These are phyloP conservation scores for Tautogolabrus adspersus DNA, from an alignment of 2,113 vertebrate genomes.

Conservation along the genomic window DNA sequence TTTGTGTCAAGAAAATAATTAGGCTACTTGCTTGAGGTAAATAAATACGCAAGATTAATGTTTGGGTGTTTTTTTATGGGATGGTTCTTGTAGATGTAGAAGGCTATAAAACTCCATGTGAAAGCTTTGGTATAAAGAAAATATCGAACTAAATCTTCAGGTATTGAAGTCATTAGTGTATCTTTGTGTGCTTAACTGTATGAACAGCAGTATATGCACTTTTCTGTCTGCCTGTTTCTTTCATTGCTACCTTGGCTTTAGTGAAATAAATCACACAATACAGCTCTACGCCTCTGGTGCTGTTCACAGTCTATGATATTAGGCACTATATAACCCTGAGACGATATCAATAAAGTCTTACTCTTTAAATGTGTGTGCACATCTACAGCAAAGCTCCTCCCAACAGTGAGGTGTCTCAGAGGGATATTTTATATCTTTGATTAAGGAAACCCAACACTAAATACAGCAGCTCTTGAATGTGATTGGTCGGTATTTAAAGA, in stretches of 20 bases:
- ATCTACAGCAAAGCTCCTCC: constrained; percentile 26
- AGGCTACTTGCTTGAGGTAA: background rate
- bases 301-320: constrained; percentile 4
- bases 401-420: background rate
- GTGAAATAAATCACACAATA: constrained; percentile 9
- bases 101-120: background rate
- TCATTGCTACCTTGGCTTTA: background rate
- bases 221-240: background rate
- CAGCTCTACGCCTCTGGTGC: constrained; percentile 3
- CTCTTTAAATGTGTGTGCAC: constrained; percentile 45
- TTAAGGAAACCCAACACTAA: constrained; percentile 29
- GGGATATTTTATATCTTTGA: constrained; percentile 25
- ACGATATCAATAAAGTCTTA: constrained; percentile 7
- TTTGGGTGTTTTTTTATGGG: background rate
- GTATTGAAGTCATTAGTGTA: background rate
- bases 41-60: background rate
- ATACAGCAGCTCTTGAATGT: constrained; percentile 24
- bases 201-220: background rate
- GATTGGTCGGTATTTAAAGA: constrained; percentile 32
- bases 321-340: constrained; percentile 17
- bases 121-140: background rate
- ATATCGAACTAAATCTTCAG: background rate
- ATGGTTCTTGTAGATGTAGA: no score
- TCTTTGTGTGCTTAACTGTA: background rate
- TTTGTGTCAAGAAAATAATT: constrained; percentile 3